phyloP scores from a whole-genome alignment of 1,140 invertebrate species.

The Orius laevigatus region DNA sequence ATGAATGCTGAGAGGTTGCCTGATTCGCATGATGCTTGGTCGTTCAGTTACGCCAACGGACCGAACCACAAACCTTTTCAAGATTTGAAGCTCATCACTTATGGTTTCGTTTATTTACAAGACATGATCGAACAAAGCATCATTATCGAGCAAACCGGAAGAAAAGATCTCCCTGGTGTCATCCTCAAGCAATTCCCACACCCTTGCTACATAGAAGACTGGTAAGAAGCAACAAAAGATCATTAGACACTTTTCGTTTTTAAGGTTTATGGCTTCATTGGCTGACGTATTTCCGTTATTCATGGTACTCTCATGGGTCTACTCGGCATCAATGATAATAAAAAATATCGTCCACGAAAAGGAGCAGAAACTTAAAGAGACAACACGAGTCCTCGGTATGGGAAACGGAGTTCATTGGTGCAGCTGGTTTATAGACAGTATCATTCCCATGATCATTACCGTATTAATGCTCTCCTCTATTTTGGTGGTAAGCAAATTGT shows the following conservation, averaged over 20 bases:
- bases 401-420: constrained; percentile 39
- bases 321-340: constrained; percentile 41
- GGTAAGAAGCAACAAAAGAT: constrained; percentile 27
- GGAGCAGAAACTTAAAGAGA: constrained; percentile 40
- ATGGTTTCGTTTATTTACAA: constrained; percentile 42
- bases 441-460: constrained; percentile 34
- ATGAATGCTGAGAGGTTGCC: constrained; percentile 11
- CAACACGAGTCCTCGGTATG: constrained; percentile 45
- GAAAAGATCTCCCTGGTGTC: constrained; percentile 21
- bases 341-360: constrained; percentile 54
- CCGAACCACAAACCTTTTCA: constrained; percentile 1
- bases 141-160: constrained; percentile 32
- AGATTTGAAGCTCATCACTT: constrained; percentile 27
- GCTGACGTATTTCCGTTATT: constrained; percentile 39
- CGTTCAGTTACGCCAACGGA: not conserved
- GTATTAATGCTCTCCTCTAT: constrained; percentile 5
- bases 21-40: not conserved
- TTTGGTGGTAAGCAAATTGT: constrained; percentile 2
- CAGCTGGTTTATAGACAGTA: constrained; percentile 42
- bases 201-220: constrained; percentile 40
- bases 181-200: constrained; percentile 39
- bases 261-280: constrained; percentile 37
- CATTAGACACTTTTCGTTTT: constrained; percentile 6
- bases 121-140: constrained; percentile 40
- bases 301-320: constrained; percentile 42